Conservation (phyloP, 2,888 invertebrate species). For the Pyrochroa serraticornis region DNA sequence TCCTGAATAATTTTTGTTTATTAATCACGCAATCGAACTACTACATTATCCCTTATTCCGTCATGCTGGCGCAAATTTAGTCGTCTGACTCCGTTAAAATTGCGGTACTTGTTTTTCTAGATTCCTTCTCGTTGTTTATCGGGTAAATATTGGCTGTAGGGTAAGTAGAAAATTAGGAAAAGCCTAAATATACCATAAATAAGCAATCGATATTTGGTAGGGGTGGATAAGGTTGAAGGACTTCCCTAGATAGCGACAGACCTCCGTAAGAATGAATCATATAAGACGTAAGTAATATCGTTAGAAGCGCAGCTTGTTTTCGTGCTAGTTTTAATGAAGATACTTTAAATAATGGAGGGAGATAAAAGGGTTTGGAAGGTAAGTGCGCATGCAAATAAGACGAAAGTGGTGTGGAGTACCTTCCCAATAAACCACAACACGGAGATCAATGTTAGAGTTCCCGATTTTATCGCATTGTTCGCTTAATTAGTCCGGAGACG, state of each 20-base stretch:
- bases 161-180: conserved; percentile 22
- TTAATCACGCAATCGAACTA: too few relatives aligned
- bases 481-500: conserved; percentile 39
- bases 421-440: conserved; percentile 49
- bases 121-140: conserved; percentile 18
- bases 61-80: too few relatives aligned
- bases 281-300: conserved; percentile 33
- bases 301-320: conserved; percentile 45
- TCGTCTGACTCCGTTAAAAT: too few relatives aligned
- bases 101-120: too few relatives aligned
- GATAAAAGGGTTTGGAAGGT: conserved; percentile 47
- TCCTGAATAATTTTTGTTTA: too few relatives aligned
- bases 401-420: conserved; percentile 43
- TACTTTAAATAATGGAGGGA: conserved; percentile 50
- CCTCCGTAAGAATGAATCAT: conserved; percentile 24
- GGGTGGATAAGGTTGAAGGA: conserved; percentile 24
- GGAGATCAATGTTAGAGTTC: conserved; percentile 44
- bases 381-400: conserved; percentile 50
- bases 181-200: conserved; percentile 27
- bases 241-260: conserved; percentile 15
- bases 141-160: conserved; percentile 21
- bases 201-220: conserved; percentile 26
- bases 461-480: conserved; percentile 33
- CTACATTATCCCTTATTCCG: too few relatives aligned
- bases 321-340: conserved; percentile 53